Percentiles rank a stretch among this genome's conserved stretches.
These are phyloP conservation scores for Bedellia somnulentella DNA, from an alignment of 2,888 invertebrate genomes.

Conservation along the genomic window DNA sequence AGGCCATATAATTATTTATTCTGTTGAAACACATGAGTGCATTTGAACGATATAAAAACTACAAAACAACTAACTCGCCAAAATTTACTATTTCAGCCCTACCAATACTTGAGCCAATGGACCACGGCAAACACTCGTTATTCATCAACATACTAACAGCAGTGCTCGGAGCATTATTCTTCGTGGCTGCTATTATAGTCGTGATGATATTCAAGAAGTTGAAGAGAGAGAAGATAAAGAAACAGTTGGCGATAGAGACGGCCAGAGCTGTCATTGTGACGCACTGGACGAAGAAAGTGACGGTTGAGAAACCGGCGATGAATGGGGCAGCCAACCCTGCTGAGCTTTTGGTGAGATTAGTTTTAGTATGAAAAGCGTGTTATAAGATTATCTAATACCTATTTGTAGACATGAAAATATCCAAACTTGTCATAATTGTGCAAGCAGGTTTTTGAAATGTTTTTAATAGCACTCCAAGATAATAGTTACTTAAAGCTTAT, in stretches of 20 bases:
- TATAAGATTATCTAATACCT: too few species aligned
- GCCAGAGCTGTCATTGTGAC: slow-evolving; percentile 79
- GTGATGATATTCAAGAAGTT: slow-evolving; percentile 70
- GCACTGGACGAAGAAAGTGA: slow-evolving; percentile 89
- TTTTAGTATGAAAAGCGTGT: too few species aligned
- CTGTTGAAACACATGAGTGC: too few species aligned
- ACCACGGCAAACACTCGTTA: slow-evolving; percentile 52
- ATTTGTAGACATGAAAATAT: too few species aligned
- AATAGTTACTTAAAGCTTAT: too few species aligned
- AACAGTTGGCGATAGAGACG: slow-evolving; percentile 77
- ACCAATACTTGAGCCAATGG: slow-evolving; percentile 34
- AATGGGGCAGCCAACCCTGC: slow-evolving; percentile 62
- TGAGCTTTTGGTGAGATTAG: slow-evolving; percentile 62
- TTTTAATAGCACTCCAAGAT: too few species aligned
- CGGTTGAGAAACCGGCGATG: slow-evolving; percentile 77
- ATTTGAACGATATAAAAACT: too few species aligned
- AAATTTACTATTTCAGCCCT: too few species aligned
- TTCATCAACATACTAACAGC: slow-evolving; percentile 63
- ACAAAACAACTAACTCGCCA: too few species aligned
- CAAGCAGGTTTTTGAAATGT: too few species aligned
- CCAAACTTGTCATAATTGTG: too few species aligned
- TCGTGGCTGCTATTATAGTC: slow-evolving; percentile 61
- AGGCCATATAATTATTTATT: too few species aligned
- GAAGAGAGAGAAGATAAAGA: slow-evolving; percentile 79
- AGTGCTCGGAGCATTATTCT: slow-evolving; percentile 62